Evolutionary conservation across 2,113 vertebrate species (phyloP), one percentile per base, ranked within the genome.

Genomic region (Nipponia nippon): DNA sequence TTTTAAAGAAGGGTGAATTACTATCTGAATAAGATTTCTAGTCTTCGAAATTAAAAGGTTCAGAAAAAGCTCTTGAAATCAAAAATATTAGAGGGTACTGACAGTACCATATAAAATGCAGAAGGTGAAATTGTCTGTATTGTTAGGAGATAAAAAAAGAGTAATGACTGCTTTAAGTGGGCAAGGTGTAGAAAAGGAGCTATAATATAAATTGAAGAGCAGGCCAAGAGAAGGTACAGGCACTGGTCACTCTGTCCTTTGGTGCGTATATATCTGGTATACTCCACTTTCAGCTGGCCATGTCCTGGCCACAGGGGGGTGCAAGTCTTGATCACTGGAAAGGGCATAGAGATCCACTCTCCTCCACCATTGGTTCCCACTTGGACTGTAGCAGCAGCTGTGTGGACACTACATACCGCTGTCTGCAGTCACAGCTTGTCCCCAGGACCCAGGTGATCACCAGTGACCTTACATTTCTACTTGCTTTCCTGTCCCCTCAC

Each of bases 31-130:
- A 87, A 86, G 49, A 93, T 90, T 91, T 94, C 81, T 88, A 85
- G 46, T 52, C 62, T 55, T 47, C 58, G 29, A 75, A 94, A 95
- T 94, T 94, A 95, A 96, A 95, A 80, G 32, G 58, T 90, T 93
- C 75, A 65, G 79, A 73, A 82, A 90, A 95, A 84, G 56, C 56
- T 89, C 77, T 92, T 89, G 84, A 94, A 94, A 95, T 86, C 16
- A 94, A 94, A 97, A 96, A 84, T 95, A 96, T 76, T 82, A 88
- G 53, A 77, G 75, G 66, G 53, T 94, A 73, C n/a, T 92, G 73
- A 73, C 70, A 85, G 52, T 62, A 66, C 49, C 53, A 85, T 77
- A 91, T 95, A 92, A 96, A 95, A 97, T 66, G 27, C 67, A 96
- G 83, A 87, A 94, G 91, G 91, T 96, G 86, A 89, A 93, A 90